Evolutionary conservation across 2,888 invertebrate genomes (phyloP), one percentile per base, ranked within the genome.

Genomic region (Orthosia gothica): DNA sequence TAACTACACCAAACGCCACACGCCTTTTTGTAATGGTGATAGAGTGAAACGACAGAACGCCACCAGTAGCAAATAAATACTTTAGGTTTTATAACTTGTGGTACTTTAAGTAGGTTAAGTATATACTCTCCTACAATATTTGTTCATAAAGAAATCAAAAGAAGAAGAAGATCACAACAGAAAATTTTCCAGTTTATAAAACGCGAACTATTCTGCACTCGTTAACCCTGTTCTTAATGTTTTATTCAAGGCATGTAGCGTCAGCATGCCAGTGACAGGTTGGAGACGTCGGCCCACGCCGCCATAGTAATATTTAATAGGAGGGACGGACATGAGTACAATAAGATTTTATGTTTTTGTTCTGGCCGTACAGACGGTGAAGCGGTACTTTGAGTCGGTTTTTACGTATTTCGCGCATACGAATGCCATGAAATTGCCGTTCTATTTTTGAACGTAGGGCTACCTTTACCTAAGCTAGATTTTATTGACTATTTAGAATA

Each of bases 291-390:
- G 63, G 16, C 40, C 50, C 32, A 74, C 65, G 64, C 78, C 78
- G 70, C 59, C 66, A 72, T 76, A 79, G 76, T 83, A 83, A 87
- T 85, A 84, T 82, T 87, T 85, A 87, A 87, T 85, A 75, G 45
- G 71, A 70, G 45, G 62, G 59, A 80, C 68, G 54, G 74, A 82
- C 80, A 79, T 70, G 47, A 59, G 62, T 72, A 82, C 76, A 85
- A 77, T 76, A 79, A 77, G 76, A 83, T 79, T 85, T 72, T 75
- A 79, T 76, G 32, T 74, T 75, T 83, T 77, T 75, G 66, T 82
- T 82, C 58, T 45, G 69, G 23, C 58, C 59, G 52, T 61, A 69
- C n/a, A 54, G 70, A 50, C 5, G 32, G 50, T n/a, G 18, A 54
- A 55, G 47, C n/a, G 23, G 71, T 13, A 23, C 59, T 57, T 61